These are phyloP conservation scores for Trogon surrucura DNA, from an alignment of 2,113 vertebrate species.

Conservation along the genomic window DNA sequence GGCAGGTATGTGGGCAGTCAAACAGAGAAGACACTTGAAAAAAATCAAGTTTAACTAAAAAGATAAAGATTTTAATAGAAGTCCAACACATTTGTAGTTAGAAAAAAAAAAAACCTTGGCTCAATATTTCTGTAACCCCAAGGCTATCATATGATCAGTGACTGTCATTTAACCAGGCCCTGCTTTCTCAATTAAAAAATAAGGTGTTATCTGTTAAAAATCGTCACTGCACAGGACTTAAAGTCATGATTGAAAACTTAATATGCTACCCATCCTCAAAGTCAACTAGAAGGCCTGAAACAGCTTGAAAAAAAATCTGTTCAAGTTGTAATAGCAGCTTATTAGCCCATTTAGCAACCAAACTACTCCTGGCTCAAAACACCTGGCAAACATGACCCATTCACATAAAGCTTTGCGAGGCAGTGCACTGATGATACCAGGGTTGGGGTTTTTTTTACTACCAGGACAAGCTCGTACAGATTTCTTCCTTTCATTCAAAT, in stretches of 20 bases:
- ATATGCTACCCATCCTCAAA: too few species aligned
- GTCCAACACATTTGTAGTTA: not conserved
- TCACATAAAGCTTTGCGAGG: not conserved
- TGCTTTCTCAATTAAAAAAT: not conserved
- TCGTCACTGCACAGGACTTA: too few species aligned
- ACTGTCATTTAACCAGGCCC: too few species aligned
- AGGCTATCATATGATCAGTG: not conserved
- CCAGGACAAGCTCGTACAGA: too few species aligned
- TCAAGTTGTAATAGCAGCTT: not conserved
- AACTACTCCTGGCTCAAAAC: not conserved
- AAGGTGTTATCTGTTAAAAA: not conserved
- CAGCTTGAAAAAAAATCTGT: not conserved
- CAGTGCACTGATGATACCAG: rapidly evolving
- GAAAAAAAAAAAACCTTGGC: not conserved
- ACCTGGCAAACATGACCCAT: not conserved
- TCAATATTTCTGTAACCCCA: not conserved
- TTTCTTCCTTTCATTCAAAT: not conserved
- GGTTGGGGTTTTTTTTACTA: too few species aligned
- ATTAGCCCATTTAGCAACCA: not conserved
- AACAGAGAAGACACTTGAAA: not conserved
- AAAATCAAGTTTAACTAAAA: not conserved
- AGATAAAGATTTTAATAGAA: not conserved
- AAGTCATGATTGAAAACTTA: not conserved
- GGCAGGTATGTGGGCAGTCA: not conserved
- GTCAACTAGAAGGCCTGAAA: not conserved